These are phyloP conservation scores for Tetanocera ferruginea DNA, from an alignment of 2,888 invertebrate species.

Conservation along the genomic window DNA sequence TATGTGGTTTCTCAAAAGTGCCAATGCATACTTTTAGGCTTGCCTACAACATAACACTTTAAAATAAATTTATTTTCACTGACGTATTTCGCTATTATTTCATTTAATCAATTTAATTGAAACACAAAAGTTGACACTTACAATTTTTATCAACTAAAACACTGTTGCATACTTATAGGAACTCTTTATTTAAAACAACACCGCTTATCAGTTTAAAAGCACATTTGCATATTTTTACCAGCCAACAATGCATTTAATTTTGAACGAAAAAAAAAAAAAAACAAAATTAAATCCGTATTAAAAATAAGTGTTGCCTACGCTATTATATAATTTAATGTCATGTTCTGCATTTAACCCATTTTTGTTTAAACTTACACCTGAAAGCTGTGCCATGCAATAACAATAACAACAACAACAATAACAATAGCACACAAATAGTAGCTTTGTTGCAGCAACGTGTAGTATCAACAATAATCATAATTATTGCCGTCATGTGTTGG, in stretches of 20 bases:
- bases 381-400: neutral
- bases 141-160: neutral
- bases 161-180: neutral
- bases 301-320: conserved; percentile 39
- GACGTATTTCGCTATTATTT: neutral
- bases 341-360: conserved; percentile 53
- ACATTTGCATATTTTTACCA: neutral
- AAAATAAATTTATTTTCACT: neutral
- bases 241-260: neutral
- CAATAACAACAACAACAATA: neutral
- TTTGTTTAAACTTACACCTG: conserved; percentile 39
- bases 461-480: conserved; percentile 31
- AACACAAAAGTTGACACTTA: neutral
- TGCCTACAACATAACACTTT: neutral
- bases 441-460: conserved; percentile 10
- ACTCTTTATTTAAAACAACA: neutral
- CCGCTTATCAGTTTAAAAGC: neutral
- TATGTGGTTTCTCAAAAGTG: neutral
- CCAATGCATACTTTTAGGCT: neutral
- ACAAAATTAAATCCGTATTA: neutral
- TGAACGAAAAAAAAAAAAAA: neutral
- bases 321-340: conserved; percentile 53
- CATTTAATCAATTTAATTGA: no score
- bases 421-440: neutral
- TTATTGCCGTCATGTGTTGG: conserved; percentile 19